phyloP scores from a whole-genome alignment of 2,888 invertebrate species.

The Polietes domitor region DNA sequence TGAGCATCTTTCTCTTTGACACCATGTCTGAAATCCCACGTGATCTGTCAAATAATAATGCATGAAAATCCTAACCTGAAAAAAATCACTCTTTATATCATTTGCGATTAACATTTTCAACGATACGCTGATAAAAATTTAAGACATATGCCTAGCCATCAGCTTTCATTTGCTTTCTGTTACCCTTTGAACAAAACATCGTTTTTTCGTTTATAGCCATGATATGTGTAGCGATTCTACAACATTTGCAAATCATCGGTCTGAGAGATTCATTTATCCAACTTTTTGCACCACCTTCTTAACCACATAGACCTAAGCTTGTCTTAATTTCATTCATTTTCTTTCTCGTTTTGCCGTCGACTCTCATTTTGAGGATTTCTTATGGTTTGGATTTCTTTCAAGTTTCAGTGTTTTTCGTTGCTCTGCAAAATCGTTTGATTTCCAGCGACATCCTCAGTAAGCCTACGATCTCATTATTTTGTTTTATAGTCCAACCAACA shows the following conservation, averaged over 20 bases:
- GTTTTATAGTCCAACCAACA: slow-evolving; percentile 34
- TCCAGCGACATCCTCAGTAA: slow-evolving; percentile 53
- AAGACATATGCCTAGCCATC: too few species aligned
- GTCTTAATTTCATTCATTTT: background rate
- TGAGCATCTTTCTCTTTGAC: too few species aligned
- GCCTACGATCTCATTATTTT: slow-evolving; percentile 60
- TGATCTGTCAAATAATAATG: too few species aligned
- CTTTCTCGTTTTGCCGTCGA: background rate
- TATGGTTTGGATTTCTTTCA: slow-evolving; percentile 43
- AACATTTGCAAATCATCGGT: background rate
- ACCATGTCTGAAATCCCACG: too few species aligned
- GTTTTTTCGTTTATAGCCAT: too few species aligned
- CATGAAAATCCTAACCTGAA: too few species aligned
- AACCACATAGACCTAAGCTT: background rate
- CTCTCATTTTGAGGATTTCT: background rate
- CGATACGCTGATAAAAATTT: too few species aligned
- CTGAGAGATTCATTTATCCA: background rate
- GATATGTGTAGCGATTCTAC: background rate
- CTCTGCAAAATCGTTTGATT: slow-evolving; percentile 52
- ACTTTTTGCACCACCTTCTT: background rate
- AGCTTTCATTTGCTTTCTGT: too few species aligned
- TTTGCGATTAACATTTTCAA: too few species aligned
- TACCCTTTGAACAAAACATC: too few species aligned
- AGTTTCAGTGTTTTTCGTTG: slow-evolving; percentile 35
- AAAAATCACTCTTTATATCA: too few species aligned